Conservation (phyloP, 1,140 invertebrate species). For the Ostrea denselamellosa region DNA sequence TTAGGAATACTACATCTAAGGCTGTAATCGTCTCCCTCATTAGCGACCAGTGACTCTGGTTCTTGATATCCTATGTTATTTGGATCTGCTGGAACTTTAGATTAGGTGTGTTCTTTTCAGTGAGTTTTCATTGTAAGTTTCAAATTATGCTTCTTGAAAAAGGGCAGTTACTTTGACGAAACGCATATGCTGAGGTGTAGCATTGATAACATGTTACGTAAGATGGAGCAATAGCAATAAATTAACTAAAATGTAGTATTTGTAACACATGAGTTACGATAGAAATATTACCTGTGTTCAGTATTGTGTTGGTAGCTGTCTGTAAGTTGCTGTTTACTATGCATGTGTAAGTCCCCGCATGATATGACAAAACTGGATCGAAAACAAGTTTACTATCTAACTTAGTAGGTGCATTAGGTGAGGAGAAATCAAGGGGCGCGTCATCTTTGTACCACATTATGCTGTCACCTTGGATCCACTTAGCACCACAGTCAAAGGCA, state of each 20-base stretch:
- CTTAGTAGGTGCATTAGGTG: neutral
- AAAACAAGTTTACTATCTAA: neutral
- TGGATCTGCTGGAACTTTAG: neutral
- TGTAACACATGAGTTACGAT: neutral
- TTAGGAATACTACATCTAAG: neutral
- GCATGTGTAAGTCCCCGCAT: neutral
- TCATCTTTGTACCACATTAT: neutral
- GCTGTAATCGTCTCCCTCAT: neutral
- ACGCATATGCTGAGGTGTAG: too few relatives aligned
- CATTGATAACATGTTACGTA: too few relatives aligned
- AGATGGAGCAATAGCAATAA: too few relatives aligned
- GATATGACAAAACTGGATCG: neutral
- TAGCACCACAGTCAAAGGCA: neutral
- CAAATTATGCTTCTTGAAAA: neutral
- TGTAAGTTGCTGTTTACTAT: neutral
- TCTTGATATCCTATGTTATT: neutral
- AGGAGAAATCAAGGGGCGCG: neutral
- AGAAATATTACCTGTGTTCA: neutral
- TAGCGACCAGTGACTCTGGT: neutral
- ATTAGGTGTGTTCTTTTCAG: neutral
- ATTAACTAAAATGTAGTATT: too few relatives aligned
- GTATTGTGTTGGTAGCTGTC: neutral
- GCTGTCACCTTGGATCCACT: neutral
- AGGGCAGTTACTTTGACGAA: too few relatives aligned
- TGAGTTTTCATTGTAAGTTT: neutral